A percentile compares a stretch with the other conserved stretches of the same genome.
phyloP scores from a whole-genome alignment of 2,113 vertebrate genomes.

The Chlorodrepanis virens region DNA sequence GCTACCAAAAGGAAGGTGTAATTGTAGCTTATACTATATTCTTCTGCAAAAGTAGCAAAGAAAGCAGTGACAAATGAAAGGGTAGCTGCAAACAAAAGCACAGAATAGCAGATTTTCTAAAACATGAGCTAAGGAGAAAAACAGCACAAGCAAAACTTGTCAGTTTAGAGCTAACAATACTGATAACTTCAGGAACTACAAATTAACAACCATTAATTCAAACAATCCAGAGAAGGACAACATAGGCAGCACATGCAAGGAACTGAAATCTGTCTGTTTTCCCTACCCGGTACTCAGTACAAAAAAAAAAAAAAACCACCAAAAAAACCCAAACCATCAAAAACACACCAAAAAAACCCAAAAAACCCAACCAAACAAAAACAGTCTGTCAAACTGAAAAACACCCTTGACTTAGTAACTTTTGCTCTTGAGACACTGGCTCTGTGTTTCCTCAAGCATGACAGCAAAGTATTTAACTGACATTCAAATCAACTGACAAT shows the following conservation, averaged over 20 bases:
- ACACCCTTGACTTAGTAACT: background rate
- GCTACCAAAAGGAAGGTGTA: conserved; percentile 50
- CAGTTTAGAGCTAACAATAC: background rate
- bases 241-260: background rate
- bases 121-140: background rate
- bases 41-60: background rate
- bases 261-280: background rate
- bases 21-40: conserved; percentile 23
- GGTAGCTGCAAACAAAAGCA: background rate
- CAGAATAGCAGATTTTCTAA: background rate
- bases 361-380: background rate
- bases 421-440: background rate
- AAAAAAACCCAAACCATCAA: background rate
- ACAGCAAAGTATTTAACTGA: background rate
- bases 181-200: background rate
- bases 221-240: background rate
- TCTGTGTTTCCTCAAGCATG: background rate
- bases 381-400: background rate
- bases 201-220: background rate
- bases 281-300: background rate
- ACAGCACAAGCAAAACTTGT: background rate
- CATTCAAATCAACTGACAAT: background rate
- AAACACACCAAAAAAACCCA: background rate
- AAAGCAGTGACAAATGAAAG: background rate
- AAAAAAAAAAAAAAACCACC: background rate